Evolutionary conservation across 2,797 vertebrate species (phyloP).

Genomic region (Amblyopsis hoosieri): DNA sequence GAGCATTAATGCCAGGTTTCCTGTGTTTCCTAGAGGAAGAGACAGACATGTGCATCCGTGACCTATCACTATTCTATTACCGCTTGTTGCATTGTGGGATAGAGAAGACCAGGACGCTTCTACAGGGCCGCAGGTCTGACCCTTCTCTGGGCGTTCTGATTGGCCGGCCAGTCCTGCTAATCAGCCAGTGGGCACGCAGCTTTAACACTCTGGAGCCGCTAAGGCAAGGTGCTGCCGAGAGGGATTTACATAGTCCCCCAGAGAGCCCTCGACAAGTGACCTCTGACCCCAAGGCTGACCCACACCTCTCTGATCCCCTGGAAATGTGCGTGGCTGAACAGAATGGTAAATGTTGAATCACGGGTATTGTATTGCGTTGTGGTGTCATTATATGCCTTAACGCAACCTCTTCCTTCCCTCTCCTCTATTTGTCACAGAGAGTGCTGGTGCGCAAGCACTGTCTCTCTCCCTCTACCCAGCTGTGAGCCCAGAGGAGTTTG

Average conservation of each 20-base stretch:
- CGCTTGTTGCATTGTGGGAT: conserved; percentile 85
- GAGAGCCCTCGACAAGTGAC: conserved; percentile 45
- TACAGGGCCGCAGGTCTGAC: conserved; percentile 89
- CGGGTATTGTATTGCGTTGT: too few relatives aligned
- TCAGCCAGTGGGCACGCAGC: conserved; percentile 83
- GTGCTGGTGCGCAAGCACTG: background rate
- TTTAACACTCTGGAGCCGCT: conserved; percentile 89
- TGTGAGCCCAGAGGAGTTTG: conserved; percentile 87
- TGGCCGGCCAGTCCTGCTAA: conserved; percentile 79
- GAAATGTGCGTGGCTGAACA: conserved; percentile 9
- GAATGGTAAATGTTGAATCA: conserved; percentile 47
- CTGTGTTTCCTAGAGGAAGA: conserved; percentile 84
- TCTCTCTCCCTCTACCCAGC: conserved; percentile 61
- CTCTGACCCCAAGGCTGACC: conserved; percentile 29
- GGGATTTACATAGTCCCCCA: conserved; percentile 52
- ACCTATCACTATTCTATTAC: conserved; percentile 92
- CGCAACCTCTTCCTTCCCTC: too few relatives aligned
- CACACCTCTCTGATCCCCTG: conserved; percentile 40
- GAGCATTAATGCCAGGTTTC: background rate
- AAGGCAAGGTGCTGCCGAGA: conserved; percentile 69
- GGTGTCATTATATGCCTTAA: background rate
- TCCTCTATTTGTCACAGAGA: too few relatives aligned
- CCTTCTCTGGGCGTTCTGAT: conserved; percentile 87
- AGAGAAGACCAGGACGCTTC: conserved; percentile 77
- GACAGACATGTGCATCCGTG: conserved; percentile 87